A percentile compares a stretch with the other conserved stretches of the same genome.
phyloP scores from a whole-genome alignment of 2,888 invertebrate genomes.

The Hanleya hanleyi region DNA sequence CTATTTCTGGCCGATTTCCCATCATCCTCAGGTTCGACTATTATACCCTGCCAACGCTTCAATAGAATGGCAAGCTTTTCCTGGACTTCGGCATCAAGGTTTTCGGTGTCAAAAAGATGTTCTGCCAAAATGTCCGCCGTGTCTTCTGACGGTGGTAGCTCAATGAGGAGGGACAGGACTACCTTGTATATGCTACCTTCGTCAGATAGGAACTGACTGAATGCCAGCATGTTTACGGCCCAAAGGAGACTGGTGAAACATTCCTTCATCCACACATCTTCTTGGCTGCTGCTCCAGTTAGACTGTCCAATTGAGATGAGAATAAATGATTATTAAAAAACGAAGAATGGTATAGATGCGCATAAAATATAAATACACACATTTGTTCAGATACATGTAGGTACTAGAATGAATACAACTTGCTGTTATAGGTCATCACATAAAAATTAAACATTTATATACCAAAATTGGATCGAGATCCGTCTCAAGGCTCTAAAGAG shows the following conservation, averaged over 20 bases:
- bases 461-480: too few species aligned
- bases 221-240: constrained; percentile 64
- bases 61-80: constrained; percentile 62
- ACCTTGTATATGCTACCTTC: constrained; percentile 58
- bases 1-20: constrained; percentile 51
- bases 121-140: constrained; percentile 66
- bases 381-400: too few species aligned
- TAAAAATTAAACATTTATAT: too few species aligned
- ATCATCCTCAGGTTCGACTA: constrained; percentile 59
- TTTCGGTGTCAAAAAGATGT: constrained; percentile 60
- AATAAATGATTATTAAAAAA: too few species aligned
- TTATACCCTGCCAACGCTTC: constrained; percentile 60
- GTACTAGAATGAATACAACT: too few species aligned
- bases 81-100: constrained; percentile 67
- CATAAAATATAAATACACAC: too few species aligned
- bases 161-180: constrained; percentile 62
- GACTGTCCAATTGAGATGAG: too few species aligned
- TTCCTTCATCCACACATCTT: constrained; percentile 53
- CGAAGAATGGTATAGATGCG: too few species aligned
- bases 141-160: constrained; percentile 60
- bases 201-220: constrained; percentile 56
- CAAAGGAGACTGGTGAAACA: constrained; percentile 60
- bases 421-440: too few species aligned
- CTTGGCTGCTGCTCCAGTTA: background rate
- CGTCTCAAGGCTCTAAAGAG: too few species aligned